Evolutionary conservation across 2,113 vertebrate genomes (phyloP).

Genomic region (Xiphophorus hellerii): DNA sequence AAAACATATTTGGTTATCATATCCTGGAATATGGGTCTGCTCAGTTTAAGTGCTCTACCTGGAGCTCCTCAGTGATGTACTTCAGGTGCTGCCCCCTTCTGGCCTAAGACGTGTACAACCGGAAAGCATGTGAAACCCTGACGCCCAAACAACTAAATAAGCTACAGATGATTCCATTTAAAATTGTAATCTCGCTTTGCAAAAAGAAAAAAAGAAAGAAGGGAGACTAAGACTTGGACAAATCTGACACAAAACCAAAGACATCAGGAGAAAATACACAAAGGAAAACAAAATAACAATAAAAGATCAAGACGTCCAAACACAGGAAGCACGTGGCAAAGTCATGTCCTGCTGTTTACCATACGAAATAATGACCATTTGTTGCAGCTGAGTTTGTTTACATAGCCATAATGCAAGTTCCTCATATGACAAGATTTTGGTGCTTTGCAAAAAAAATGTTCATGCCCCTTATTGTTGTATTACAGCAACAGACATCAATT

Average conservation of each 20-base stretch:
- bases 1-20: slow-evolving; percentile 5
- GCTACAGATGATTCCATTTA: slow-evolving; percentile 41
- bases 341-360: slow-evolving; percentile 30
- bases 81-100: slow-evolving; percentile 61
- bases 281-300: not conserved
- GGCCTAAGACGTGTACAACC: slow-evolving; percentile 35
- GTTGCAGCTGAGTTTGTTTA: slow-evolving; percentile 13
- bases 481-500: too few species aligned
- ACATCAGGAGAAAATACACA: slow-evolving; percentile 14
- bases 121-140: slow-evolving; percentile 19
- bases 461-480: not conserved
- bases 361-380: slow-evolving; percentile 9
- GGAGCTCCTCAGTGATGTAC: not conserved
- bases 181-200: slow-evolving; percentile 3
- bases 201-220: not conserved
- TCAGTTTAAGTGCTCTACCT: slow-evolving; percentile 8
- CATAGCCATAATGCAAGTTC: slow-evolving; percentile 9
- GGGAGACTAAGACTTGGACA: slow-evolving; percentile 13
- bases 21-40: not conserved
- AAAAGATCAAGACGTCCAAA: slow-evolving; percentile 19
- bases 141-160: not conserved
- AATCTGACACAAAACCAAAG: slow-evolving; percentile 12
- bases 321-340: slow-evolving; percentile 32
- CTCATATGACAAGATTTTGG: slow-evolving; percentile 1
- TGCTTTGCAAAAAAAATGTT: not conserved